Evolutionary conservation across 2,797 vertebrate species (phyloP), one percentile per base, ranked within the genome.

Genomic region (Diplodus sargus): DNA sequence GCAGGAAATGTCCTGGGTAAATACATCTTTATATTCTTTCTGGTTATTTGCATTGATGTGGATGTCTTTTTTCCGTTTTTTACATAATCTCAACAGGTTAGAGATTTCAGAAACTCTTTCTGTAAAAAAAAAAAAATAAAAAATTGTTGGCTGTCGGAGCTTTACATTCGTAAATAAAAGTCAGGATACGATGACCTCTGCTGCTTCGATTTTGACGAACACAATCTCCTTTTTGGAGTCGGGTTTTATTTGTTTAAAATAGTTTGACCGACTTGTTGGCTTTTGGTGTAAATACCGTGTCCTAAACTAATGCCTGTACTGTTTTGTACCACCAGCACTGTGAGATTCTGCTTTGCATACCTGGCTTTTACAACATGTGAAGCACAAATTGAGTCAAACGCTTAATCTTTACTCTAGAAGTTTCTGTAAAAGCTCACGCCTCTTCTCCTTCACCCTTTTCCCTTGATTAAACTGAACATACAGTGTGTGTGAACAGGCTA

Each of bases 1-100:
- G 93, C 96, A 2, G 98, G 98, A 82, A 99, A 99, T 9, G 95
- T 99, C 63, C 92, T 99, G 2, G 98, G 98, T 99, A 92, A 85
- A 90, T 65, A 42, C 13, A 30, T 17, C 0, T 11, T 2, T 43
- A 48, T 45, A 47, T 66, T 48, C 62, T 28, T 48, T 63, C n/a
- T 42, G 30, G 1, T 62, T 48, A 14, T 13, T 13, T 51, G 39
- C 22, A 12, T 52, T 30, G 5, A 16, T 30, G 53, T 43, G 5
- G 45, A 47, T 42, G n/a, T 39, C 23, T 10, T 0, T 8, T 28
- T 25, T 23, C 47, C 43, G 5, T 12, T 16, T 58, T 43, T 17
- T 47, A 30, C 39, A 5, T 49, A 6, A 43, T 54, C 17, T 43
- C 25, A 28, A 56, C n/a, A 0, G 3, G 2, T 57, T 17, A 25